Evolutionary conservation across 35 echinoderm and acorn worm species (phyloP), one percentile per base, ranked within the genome.

Genomic region (Apostichopus californicus): DNA sequence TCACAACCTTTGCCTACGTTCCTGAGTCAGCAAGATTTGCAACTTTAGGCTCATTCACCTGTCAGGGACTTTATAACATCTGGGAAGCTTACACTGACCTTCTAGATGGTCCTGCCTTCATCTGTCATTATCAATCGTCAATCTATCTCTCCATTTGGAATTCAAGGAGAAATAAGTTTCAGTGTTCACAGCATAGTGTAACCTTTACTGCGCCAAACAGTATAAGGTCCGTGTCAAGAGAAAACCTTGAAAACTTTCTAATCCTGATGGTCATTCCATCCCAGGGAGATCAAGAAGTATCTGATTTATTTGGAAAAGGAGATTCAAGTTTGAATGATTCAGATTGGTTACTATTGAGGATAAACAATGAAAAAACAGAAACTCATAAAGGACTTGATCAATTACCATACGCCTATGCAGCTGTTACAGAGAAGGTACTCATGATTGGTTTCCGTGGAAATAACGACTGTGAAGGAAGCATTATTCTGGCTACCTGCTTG

Each of bases 91-190:
- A 60, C 57, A 59, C 58, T n/a, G 25, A 85, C 1, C 81, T 85
- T 22, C 10, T 85, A 21, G 81, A 85, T 85, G 81, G 81, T 23
- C 81, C 81, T 8, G 6, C 54, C 3, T n/a, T 85, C 14, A 5
- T 85, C n/a, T 21, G 55, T 60, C 81, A 85, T 85, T 85, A 22
- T 60, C 81, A 85, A 85, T 58, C 17, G 18, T 85, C 14, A 60
- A n/a, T 85, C 8, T 85, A 59, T 5, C 57, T 60, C 57, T 56
- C 13, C 17, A 22, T 85, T 59, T 85, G 81, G 81, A 59, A 85
- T 85, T 59, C 81, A 85, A 56, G 22, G 56, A 23, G 25, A 59
- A 85, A n/a, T 7, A 18, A 8, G 20, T 85, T 85, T 24, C 55
- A 58, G 55, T 54, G 55, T 10, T 58, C 55, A 85, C 81, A 85